Evolutionary conservation across 1,140 invertebrate species (phyloP).

Genomic region (Laupala kohalensis): DNA sequence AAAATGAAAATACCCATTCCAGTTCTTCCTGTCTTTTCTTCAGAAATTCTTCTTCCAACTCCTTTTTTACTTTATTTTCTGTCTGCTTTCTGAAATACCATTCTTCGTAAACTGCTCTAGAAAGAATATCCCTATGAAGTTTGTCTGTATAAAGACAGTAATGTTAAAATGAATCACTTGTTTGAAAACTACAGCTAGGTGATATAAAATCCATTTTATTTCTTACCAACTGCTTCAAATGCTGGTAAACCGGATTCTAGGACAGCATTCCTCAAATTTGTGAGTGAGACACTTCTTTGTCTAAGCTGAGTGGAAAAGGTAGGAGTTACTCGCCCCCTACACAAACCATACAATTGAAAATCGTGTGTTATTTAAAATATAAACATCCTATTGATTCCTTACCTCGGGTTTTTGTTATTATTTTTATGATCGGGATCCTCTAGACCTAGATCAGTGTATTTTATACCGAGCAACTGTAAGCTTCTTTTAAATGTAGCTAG

Average conservation of each 20-base stretch:
- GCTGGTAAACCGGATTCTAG: background rate
- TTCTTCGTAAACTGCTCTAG: conserved; percentile 19
- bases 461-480: background rate
- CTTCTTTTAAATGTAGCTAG: background rate
- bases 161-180: background rate
- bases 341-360: background rate
- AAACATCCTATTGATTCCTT: background rate
- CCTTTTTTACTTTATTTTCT: background rate
- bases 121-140: conserved; percentile 11
- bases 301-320: background rate
- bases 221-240: background rate
- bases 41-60: conserved; percentile 13
- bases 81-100: conserved; percentile 19
- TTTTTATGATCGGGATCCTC: background rate
- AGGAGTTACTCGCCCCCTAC: background rate
- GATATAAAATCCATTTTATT: background rate
- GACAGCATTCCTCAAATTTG: background rate
- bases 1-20: background rate
- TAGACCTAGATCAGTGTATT: background rate
- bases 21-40: conserved; percentile 5
- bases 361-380: background rate
- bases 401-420: background rate
- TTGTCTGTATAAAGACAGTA: background rate
- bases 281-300: background rate
- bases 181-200: too few relatives aligned